Evolutionary conservation across 2,797 vertebrate species (phyloP).

Genomic region (Scolopax rusticola): DNA sequence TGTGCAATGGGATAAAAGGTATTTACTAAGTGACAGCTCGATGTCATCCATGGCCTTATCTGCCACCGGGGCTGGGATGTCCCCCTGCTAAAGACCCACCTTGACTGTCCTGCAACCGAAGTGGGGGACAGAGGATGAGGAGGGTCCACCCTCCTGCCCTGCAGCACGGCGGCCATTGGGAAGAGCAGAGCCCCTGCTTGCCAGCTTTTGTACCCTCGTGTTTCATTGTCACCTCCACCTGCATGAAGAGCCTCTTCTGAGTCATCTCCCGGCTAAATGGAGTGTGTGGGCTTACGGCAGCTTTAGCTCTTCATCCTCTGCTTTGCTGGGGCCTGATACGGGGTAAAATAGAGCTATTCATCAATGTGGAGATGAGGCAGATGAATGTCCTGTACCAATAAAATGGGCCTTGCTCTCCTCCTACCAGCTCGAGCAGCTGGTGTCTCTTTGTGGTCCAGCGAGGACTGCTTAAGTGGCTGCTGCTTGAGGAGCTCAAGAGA

Average conservation of each 20-base stretch:
- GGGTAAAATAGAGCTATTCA: neutral
- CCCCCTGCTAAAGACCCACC: rapidly evolving
- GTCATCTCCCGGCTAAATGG: conserved; percentile 16
- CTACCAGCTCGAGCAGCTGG: neutral
- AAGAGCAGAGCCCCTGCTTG: neutral
- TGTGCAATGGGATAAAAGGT: neutral
- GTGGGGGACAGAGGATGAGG: neutral
- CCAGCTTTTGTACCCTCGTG: neutral
- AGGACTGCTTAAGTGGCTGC: neutral
- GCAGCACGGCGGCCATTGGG: rapidly evolving
- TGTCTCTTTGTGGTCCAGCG: rapidly evolving
- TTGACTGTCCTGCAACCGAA: rapidly evolving
- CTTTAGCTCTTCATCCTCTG: conserved; percentile 39
- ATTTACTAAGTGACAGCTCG: neutral
- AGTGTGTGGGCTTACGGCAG: conserved; percentile 53
- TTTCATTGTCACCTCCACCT: neutral
- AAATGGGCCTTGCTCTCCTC: neutral
- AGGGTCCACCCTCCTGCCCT: neutral
- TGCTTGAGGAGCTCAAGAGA: conserved; percentile 10
- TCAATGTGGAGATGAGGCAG: neutral
- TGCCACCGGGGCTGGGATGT: rapidly evolving
- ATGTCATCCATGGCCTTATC: neutral
- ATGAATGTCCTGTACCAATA: neutral
- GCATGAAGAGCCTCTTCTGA: neutral
- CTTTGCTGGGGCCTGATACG: neutral